These are phyloP conservation scores for Cossypha caffra DNA, from an alignment of 2,797 vertebrate genomes.

Conservation along the genomic window DNA sequence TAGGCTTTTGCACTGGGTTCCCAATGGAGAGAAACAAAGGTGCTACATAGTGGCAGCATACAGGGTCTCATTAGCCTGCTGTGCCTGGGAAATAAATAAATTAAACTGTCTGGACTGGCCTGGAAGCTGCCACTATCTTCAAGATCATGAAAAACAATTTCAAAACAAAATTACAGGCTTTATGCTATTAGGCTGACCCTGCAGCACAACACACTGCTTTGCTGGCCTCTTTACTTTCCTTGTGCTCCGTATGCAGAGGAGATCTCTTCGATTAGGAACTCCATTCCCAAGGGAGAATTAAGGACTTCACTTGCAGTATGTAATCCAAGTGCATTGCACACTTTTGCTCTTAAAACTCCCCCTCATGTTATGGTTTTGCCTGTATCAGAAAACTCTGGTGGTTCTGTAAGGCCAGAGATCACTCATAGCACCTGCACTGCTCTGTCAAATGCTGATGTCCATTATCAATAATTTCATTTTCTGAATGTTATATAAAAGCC, in stretches of 20 bases:
- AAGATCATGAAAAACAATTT: background rate
- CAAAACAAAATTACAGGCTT: background rate
- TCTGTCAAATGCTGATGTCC: background rate
- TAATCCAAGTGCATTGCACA: background rate
- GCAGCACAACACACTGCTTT: background rate
- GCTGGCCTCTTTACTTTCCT: background rate
- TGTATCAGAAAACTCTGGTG: background rate
- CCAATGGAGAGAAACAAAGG: background rate
- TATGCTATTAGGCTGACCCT: background rate
- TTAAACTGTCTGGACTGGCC: background rate
- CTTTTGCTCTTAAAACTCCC: background rate
- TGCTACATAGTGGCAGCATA: fast-evolving
- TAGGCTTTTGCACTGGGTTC: background rate
- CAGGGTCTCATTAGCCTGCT: background rate
- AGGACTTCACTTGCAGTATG: background rate
- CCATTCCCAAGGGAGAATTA: background rate
- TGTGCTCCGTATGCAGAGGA: background rate
- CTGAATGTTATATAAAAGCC: background rate
- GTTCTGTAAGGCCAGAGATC: background rate
- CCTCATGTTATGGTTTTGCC: fast-evolving
- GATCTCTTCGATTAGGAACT: background rate
- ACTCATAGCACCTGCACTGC: background rate
- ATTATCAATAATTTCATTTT: background rate
- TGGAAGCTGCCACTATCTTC: background rate
- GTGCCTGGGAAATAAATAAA: background rate